A percentile compares a stretch with the other conserved stretches of the same genome.
Evolutionary conservation across 2,888 invertebrate genomes (phyloP).

Genomic region (Microplitis deprimator): DNA sequence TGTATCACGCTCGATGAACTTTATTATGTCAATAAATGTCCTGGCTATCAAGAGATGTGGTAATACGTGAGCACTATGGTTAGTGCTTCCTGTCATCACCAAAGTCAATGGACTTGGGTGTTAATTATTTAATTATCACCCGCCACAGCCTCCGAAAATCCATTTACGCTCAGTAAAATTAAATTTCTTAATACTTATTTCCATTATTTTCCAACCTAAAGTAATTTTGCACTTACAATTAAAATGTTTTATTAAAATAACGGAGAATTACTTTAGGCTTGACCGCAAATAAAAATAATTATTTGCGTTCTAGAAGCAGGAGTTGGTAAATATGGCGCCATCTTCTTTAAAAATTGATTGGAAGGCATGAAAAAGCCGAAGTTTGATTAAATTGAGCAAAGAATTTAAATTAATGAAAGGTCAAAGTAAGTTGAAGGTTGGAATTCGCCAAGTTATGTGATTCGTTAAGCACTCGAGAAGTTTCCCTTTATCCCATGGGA

Average conservation of each 20-base stretch:
- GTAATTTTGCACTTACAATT: background rate
- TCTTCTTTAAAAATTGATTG: background rate
- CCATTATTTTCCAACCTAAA: background rate
- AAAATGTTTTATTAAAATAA: background rate
- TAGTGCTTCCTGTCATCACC: constrained; percentile 6
- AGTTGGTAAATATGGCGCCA: background rate
- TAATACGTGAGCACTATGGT: constrained; percentile 39
- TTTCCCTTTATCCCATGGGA: constrained; percentile 21
- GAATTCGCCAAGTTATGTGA: constrained; percentile 9
- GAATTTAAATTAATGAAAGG: background rate
- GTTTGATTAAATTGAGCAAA: background rate
- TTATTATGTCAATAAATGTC: constrained; percentile 46
- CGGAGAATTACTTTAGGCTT: no score
- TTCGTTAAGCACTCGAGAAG: constrained; percentile 22
- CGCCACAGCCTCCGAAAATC: background rate
- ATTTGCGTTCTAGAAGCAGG: no score
- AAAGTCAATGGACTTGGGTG: background rate
- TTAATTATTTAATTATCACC: background rate
- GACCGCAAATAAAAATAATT: no score
- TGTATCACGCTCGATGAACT: constrained; percentile 38
- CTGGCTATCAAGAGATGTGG: constrained; percentile 47
- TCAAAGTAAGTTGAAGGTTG: background rate
- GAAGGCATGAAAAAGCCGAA: background rate
- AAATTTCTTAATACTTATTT: background rate
- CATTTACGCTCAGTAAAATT: background rate